phyloP scores from a whole-genome alignment of 2,797 vertebrate genomes.

The Scolopax rusticola region DNA sequence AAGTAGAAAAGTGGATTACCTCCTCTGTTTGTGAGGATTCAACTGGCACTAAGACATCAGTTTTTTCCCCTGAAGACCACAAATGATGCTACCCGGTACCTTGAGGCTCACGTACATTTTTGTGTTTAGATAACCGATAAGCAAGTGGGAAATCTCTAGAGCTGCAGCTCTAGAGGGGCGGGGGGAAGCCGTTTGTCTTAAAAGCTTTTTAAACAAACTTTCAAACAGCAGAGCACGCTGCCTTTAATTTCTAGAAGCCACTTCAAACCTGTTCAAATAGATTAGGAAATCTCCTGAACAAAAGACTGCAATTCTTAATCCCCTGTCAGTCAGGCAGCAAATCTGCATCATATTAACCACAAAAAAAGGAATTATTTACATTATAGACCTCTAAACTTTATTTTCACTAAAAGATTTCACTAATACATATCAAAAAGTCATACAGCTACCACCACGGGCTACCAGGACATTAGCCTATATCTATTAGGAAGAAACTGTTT shows the following conservation, averaged over 20 bases:
- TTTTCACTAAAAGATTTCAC: background rate
- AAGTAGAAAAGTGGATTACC: background rate
- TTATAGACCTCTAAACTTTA: background rate
- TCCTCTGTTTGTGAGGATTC: background rate
- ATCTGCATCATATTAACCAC: background rate
- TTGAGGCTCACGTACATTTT: fast-evolving
- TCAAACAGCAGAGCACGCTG: background rate
- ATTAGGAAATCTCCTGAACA: background rate
- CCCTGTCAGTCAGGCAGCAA: background rate
- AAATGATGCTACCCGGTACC: fast-evolving
- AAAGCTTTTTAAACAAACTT: background rate
- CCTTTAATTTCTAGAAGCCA: background rate
- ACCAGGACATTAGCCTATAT: background rate
- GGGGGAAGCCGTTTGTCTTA: background rate
- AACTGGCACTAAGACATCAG: fast-evolving
- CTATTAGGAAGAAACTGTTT: background rate
- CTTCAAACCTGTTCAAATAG: background rate
- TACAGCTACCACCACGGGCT: background rate
- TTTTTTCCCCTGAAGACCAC: background rate
- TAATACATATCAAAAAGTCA: background rate
- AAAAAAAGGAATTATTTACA: background rate
- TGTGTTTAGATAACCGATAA: background rate
- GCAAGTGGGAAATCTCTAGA: background rate
- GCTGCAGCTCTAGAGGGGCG: background rate
- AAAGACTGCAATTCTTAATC: background rate